phyloP scores from a whole-genome alignment of 2,113 vertebrate genomes.

The Potamarius usumacintae region DNA sequence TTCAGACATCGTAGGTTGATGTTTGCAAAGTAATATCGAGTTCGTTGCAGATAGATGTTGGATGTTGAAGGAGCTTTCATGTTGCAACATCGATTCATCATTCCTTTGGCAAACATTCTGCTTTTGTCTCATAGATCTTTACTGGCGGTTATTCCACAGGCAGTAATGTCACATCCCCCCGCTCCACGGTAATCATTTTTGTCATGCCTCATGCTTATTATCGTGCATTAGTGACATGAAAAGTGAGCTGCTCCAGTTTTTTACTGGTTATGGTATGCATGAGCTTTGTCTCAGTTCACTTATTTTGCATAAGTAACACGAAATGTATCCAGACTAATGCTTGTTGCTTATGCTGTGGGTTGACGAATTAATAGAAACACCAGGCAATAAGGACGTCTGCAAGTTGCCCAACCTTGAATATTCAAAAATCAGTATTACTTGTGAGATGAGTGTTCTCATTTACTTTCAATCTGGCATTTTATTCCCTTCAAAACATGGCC shows the following conservation, averaged over 20 bases:
- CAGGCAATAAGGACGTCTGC: neutral
- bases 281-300: neutral
- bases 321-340: neutral
- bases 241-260: neutral
- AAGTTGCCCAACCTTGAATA: neutral
- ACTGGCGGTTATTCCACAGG: conserved; percentile 76
- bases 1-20: neutral
- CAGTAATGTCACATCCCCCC: conserved; percentile 80
- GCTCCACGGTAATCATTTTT: conserved; percentile 82
- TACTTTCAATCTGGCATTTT: neutral
- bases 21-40: neutral
- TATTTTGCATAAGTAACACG: neutral
- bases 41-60: neutral
- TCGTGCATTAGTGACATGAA: neutral
- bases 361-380: conserved; percentile 5
- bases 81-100: conserved; percentile 3
- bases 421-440: neutral
- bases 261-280: neutral
- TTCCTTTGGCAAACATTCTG: conserved; percentile 34
- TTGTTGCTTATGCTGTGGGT: neutral
- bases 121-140: conserved; percentile 77
- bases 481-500: neutral
- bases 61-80: neutral
- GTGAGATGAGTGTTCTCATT: neutral
- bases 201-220: neutral